Evolutionary conservation across 2,113 vertebrate species (phyloP).

Genomic region (Pongo pygmaeus): DNA sequence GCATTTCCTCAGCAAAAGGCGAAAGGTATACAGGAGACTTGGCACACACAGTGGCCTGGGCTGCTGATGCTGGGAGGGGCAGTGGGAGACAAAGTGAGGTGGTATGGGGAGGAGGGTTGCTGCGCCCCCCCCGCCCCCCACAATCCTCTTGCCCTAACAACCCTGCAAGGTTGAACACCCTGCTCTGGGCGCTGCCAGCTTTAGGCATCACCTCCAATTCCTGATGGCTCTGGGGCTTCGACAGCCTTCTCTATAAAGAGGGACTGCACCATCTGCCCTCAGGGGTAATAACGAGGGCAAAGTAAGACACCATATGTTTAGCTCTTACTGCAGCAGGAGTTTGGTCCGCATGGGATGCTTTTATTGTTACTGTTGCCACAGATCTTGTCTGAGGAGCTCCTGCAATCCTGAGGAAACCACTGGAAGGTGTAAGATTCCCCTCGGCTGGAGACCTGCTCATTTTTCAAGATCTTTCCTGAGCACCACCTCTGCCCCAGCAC

Average conservation of each 20-base stretch:
- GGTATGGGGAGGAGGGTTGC: neutral
- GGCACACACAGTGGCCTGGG: neutral
- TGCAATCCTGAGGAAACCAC: neutral
- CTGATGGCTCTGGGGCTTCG: neutral
- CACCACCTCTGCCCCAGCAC: neutral
- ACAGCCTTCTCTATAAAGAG: neutral
- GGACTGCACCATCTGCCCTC: too few relatives aligned
- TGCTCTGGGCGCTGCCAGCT: accelerated
- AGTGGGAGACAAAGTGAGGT: neutral
- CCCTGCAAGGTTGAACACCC: neutral
- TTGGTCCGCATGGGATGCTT: accelerated
- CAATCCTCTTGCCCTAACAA: neutral
- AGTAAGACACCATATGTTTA: accelerated
- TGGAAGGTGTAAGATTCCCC: neutral
- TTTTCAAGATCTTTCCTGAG: neutral
- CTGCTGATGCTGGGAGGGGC: accelerated
- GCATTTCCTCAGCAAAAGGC: neutral
- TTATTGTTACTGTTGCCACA: neutral
- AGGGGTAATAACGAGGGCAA: neutral
- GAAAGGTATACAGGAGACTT: neutral
- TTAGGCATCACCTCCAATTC: neutral
- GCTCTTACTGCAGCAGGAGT: neutral
- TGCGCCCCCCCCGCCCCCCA: neutral
- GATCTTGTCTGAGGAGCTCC: neutral
- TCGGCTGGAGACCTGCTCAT: neutral